Evolutionary conservation across 35 echinoderm and acorn worm species (phyloP).

Genomic region (Strongylocentrotus purpuratus): DNA sequence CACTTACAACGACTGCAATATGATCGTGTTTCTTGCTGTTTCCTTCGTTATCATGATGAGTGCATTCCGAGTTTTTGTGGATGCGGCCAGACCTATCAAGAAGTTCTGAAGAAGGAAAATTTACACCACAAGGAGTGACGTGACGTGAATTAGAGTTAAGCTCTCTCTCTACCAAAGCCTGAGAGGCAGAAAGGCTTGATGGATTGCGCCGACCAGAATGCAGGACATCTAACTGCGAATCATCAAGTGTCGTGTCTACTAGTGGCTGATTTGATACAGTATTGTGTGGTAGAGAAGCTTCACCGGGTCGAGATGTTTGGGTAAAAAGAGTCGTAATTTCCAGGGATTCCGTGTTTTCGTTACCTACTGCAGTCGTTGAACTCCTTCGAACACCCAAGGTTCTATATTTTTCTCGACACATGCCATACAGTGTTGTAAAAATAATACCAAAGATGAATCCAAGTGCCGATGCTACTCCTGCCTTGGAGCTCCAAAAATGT

Average conservation of each 20-base stretch:
- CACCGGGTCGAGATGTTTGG: not conserved
- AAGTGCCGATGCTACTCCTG: not conserved
- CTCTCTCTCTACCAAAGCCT: too few species aligned
- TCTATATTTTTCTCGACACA: too few species aligned
- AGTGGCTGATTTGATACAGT: not conserved
- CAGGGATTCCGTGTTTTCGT: not conserved
- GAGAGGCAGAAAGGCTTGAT: not conserved
- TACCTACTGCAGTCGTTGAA: not conserved
- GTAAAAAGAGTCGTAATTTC: not conserved
- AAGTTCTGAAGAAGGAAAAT: too few species aligned
- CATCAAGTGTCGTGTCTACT: not conserved
- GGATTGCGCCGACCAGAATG: not conserved
- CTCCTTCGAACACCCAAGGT: not conserved
- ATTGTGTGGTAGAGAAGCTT: not conserved
- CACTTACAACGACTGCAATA: too few species aligned
- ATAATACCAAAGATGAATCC: not conserved
- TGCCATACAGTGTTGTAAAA: not conserved
- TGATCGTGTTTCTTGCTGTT: too few species aligned
- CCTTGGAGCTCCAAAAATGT: not conserved
- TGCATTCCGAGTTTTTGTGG: too few species aligned
- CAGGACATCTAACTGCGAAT: not conserved
- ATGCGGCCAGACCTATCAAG: too few species aligned
- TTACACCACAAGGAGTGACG: too few species aligned
- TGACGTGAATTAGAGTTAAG: too few species aligned
- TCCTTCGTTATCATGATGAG: too few species aligned